phyloP scores from a whole-genome alignment of 2,113 vertebrate genomes.

The Rousettus leschenaultii region DNA sequence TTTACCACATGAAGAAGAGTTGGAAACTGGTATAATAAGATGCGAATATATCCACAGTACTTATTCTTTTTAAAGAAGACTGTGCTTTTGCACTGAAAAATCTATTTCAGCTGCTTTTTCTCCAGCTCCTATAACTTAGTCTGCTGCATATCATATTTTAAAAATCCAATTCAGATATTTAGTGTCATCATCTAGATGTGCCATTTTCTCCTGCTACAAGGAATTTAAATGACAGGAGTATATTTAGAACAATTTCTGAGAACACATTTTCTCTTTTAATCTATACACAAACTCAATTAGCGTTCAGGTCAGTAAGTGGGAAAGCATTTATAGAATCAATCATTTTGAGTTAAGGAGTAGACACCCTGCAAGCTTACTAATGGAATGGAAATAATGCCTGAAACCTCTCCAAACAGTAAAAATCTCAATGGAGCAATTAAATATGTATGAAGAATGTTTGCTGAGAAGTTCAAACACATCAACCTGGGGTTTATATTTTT shows the following conservation, averaged over 20 bases:
- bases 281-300: conserved; percentile 82
- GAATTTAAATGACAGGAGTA: conserved; percentile 65
- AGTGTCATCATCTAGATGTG: conserved; percentile 43
- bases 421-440: conserved; percentile 84
- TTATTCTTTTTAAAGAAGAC: not conserved
- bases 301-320: conserved; percentile 81
- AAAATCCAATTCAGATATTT: conserved; percentile 46
- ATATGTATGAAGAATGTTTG: conserved; percentile 85
- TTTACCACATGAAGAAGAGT: conserved; percentile 30
- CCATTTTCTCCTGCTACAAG: conserved; percentile 57
- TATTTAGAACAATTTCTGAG: conserved; percentile 77
- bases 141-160: not conserved
- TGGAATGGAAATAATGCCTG: conserved; percentile 86
- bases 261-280: conserved; percentile 78
- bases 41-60: conserved; percentile 56
- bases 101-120: not conserved
- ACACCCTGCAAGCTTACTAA: conserved; percentile 81
- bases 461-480: conserved; percentile 83
- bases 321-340: conserved; percentile 84
- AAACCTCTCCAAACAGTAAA: conserved; percentile 81
- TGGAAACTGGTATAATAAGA: conserved; percentile 10
- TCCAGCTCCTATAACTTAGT: conserved; percentile 8
- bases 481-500: conserved; percentile 80
- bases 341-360: conserved; percentile 83
- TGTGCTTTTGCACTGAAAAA: conserved; percentile 28